Base-by-base conservation (phyloP, 2,888 invertebrate genomes). In the Ethmia dodecea region DNA sequence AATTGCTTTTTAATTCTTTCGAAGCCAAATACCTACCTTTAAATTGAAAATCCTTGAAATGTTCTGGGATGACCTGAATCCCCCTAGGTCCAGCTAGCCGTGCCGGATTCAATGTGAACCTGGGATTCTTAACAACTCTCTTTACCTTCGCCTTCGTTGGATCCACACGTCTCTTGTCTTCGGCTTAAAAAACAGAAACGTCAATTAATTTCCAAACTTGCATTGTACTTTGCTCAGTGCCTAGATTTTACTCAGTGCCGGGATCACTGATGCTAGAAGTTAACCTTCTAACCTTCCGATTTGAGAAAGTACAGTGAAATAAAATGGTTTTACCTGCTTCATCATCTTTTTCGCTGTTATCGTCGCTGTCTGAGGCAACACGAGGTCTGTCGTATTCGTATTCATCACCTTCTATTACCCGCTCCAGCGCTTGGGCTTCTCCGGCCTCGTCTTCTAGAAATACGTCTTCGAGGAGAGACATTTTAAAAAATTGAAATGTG, bases 21-120 rank as follows among this genome's bases (percentile, higher is more conserved):
- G n/a, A n/a, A n/a, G n/a, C n/a, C n/a, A n/a, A n/a, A n/a, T n/a
- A 10, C 20, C 43, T 54, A 42, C 95, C 95, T 68, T 90, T 89
- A 54, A 94, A 94, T 65, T 93, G 93, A 9, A 96, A 91, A 53
- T 93, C 91, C 57, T 93, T 90, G 55, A 95, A 97, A 58, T 93
- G 89, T 3, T 91, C 89, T 38, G 93, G 92, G 24, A 98, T 87
- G 0, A 92, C 90, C n/a, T 92, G 89, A 34, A 98, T 88, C 1
- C 98, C 98, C 49, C 94, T 89, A 0, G 91, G 89, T 0, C 95
- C 93, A 39, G 90, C 92, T 9, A 98, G 75, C 4, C 90, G 88
- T 15, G 92, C 91, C 0, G 90, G 88, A 44, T 93, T 91, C 13
- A 95, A 70, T 43, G 90, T 88, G 2, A 90, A 90, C 37, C 90